Base-by-base conservation (phyloP, 2,888 invertebrate genomes). In the Abscondita cerata region DNA sequence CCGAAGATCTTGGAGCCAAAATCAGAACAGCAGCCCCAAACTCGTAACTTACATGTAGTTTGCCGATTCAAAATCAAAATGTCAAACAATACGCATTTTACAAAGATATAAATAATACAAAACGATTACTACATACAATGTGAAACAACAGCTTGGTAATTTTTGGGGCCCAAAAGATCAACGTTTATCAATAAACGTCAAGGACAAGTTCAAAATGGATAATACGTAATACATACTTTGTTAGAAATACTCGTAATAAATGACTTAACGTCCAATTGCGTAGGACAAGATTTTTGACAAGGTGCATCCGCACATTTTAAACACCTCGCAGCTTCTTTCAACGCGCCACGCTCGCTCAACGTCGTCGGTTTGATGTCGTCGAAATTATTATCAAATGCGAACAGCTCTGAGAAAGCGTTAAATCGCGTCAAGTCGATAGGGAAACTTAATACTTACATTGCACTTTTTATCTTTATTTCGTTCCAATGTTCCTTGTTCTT, bases 261-360 rank as follows among this genome's bases (percentile, higher is more conserved):
- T 59, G 92, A 89, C 81, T 99, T 99, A 66, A 99, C 88, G 75
- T 99, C 98, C 62, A 99, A 83, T 80, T 98, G 97, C 0, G 98
- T 99, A 0, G 99, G 99, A 69, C 99, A 99, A 0, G 96, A 95
- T 80, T 98, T 98, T 82, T 98, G 98, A 75, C 98, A 98, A 0
- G 98, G 98, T 0, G 98, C 97, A 81, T 98, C 98, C 0, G 92
- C 95, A 77, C 96, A 96, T 78, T 96, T 96, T 15, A 96, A 82
- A 73, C 96, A 96, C 50, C 96, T 84, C 0, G 91, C 88, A 0
- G 97, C 94, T 80, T 98, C 98, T 67, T 84, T 88, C 33, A 99
- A 81, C 0, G 98, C 98, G 0, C 92, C 98, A 12, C 98, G 87
- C 80, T 99, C 98, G 56, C 97, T 96, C 44, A 99, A 78, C 0